phyloP scores from a whole-genome alignment of 2,888 invertebrate species.

The Hyles lineata region DNA sequence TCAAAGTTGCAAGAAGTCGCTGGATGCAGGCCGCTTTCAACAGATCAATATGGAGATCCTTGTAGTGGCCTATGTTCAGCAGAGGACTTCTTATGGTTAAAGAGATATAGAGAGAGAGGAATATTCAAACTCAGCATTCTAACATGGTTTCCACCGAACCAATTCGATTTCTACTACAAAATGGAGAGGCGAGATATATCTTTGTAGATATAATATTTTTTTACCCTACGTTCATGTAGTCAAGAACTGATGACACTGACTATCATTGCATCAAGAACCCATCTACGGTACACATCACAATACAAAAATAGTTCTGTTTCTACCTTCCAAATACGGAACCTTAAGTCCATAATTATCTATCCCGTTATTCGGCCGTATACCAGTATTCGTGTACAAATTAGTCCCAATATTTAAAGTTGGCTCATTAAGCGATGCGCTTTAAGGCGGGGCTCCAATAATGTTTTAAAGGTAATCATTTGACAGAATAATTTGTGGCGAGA shows the following conservation, averaged over 20 bases:
- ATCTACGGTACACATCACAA: not conserved
- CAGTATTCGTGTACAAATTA: not conserved
- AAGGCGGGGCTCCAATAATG: not conserved
- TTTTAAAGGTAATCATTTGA: constrained; percentile 10
- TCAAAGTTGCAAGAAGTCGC: no score
- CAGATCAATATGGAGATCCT: no score
- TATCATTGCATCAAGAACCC: not conserved
- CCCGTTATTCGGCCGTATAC: not conserved
- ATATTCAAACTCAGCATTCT: no score
- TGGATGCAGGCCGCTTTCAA: no score
- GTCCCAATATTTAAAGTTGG: not conserved
- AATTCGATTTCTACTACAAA: no score
- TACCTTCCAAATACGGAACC: not conserved
- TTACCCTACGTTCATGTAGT: no score
- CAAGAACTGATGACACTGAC: not conserved
- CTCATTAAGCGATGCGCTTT: constrained; percentile 6
- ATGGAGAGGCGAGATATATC: no score
- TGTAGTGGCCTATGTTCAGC: no score
- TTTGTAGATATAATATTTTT: no score
- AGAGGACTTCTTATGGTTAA: no score
- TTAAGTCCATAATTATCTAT: not conserved
- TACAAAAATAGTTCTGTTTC: not conserved
- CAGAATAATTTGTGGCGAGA: not conserved
- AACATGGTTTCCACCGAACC: no score
- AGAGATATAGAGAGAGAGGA: no score